These are phyloP conservation scores for Leptinotarsa haldemani DNA, from an alignment of 2,888 invertebrate genomes.

Conservation along the genomic window DNA sequence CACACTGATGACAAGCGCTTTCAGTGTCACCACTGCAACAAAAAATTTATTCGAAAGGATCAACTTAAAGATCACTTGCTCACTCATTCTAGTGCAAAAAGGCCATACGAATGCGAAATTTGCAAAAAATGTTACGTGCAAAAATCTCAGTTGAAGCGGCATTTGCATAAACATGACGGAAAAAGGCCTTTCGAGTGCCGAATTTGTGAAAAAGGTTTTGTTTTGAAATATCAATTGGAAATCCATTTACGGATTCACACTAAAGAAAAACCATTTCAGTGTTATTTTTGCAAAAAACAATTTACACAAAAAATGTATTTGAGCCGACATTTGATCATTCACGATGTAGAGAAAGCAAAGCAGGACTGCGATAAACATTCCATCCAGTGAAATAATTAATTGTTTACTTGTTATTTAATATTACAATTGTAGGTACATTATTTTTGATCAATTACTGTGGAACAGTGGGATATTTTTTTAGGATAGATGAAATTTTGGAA, in stretches of 20 bases:
- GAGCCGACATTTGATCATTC: slow-evolving; percentile 64
- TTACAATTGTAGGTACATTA: too few species aligned
- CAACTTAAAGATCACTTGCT: background rate
- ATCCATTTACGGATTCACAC: slow-evolving; percentile 56
- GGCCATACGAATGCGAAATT: slow-evolving; percentile 58
- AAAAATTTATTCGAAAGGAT: background rate
- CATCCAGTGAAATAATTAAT: too few species aligned
- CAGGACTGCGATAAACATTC: too few species aligned
- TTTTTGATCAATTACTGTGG: too few species aligned
- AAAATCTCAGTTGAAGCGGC: slow-evolving; percentile 51
- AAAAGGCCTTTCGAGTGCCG: too few species aligned
- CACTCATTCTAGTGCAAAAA: slow-evolving; percentile 48
- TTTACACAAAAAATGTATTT: slow-evolving; percentile 61
- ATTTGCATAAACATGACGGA: too few species aligned
- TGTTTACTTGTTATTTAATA: too few species aligned
- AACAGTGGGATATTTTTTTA: too few species aligned
- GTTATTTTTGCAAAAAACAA: slow-evolving; percentile 58
- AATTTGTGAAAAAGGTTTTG: too few species aligned
- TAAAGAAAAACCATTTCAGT: slow-evolving; percentile 54
- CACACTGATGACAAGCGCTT: background rate
- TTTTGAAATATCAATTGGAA: too few species aligned
- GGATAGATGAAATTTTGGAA: too few species aligned
- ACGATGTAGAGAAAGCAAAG: slow-evolving; percentile 59
- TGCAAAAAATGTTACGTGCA: slow-evolving; percentile 58
- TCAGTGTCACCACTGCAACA: background rate